Conservation (phyloP, 1,140 invertebrate species). For the Metaphire vulgaris region DNA sequence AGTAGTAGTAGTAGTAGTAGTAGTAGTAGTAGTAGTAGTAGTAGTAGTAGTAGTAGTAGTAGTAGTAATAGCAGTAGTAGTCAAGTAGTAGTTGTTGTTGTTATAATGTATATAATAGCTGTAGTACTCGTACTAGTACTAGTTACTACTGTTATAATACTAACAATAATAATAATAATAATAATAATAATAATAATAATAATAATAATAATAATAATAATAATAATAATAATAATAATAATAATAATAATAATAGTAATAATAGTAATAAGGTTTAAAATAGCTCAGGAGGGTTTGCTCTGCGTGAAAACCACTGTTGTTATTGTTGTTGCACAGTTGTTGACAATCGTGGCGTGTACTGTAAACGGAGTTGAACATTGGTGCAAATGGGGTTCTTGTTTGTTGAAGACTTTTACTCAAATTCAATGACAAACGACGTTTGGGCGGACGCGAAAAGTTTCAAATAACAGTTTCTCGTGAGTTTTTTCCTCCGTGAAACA, state of each 20-base stretch:
- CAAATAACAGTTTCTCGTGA: too few species aligned
- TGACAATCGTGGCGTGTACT: too few species aligned
- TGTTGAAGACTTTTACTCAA: too few species aligned
- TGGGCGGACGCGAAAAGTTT: too few species aligned
- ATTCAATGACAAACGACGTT: too few species aligned
- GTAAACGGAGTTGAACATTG: too few species aligned
- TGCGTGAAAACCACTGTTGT: too few species aligned
- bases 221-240: constrained; percentile 4
- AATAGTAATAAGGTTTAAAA: too few species aligned
- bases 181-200: constrained; percentile 4
- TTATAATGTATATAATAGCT: not conserved
- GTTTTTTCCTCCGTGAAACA: too few species aligned
- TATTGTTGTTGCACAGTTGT: too few species aligned
- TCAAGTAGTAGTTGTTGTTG: not conserved
- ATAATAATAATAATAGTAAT: not conserved
- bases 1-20: not conserved
- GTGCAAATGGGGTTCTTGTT: too few species aligned
- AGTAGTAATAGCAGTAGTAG: not conserved
- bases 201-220: constrained; percentile 4
- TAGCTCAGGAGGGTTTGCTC: too few species aligned
- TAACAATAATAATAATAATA: constrained; percentile 1
- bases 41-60: not conserved
- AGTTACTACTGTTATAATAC: not conserved
- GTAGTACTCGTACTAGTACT: not conserved
- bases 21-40: not conserved